A percentile compares a stretch with the other conserved stretches of the same genome.
Conservation (phyloP, 2,797 vertebrate genomes). For the Acrocephalus scirpaceus region DNA sequence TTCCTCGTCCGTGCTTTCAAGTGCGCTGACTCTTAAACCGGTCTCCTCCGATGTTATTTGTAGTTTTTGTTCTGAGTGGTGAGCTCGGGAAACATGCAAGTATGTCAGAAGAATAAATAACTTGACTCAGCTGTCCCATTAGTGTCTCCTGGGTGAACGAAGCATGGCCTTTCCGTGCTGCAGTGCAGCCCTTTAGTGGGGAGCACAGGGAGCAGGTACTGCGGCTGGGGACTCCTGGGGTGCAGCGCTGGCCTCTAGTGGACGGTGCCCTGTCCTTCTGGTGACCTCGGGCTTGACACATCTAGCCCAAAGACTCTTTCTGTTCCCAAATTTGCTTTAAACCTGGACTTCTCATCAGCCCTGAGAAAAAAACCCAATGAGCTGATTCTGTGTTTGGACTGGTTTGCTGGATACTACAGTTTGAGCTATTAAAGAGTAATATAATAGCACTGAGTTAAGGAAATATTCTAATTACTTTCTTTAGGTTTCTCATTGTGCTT, state of each 20-base stretch:
- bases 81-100: not conserved
- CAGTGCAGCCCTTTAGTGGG: rapidly evolving
- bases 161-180: rapidly evolving
- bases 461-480: not conserved
- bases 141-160: not conserved
- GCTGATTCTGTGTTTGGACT: not conserved
- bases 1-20: not conserved
- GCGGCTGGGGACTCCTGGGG: rapidly evolving
- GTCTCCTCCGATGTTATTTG: not conserved
- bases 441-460: not conserved
- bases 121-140: not conserved
- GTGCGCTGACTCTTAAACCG: rapidly evolving
- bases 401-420: not conserved
- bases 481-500: not conserved
- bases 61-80: not conserved
- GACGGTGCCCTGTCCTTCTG: not conserved
- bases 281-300: not conserved
- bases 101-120: not conserved
- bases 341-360: not conserved
- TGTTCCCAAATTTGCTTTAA: not conserved
- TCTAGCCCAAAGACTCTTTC: not conserved
- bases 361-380: not conserved
- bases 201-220: not conserved
- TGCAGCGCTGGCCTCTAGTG: slow-evolving; percentile 12
- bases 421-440: not conserved